Evolutionary conservation across 1,140 invertebrate species (phyloP).

Genomic region (Drosophila chauvacae): DNA sequence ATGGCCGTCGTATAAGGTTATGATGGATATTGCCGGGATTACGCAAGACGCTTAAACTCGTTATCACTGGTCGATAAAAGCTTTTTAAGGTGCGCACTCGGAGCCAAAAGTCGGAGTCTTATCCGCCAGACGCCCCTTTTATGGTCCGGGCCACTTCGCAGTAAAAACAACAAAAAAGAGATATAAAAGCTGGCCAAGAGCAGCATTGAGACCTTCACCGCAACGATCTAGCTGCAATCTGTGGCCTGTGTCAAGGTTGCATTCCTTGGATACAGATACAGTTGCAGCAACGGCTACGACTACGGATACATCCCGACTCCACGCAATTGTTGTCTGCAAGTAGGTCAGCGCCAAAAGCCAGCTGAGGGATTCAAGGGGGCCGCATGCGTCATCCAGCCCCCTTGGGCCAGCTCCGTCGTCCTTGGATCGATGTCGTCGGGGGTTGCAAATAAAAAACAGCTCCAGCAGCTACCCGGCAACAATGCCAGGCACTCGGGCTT

Average conservation of each 20-base stretch:
- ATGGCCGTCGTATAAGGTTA: constrained; percentile 25
- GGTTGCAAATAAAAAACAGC: constrained; percentile 55
- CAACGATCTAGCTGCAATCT: constrained; percentile 34
- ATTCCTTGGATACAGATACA: constrained; percentile 7
- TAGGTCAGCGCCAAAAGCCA: constrained; percentile 41
- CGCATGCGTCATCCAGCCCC: constrained; percentile 44
- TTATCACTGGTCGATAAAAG: constrained; percentile 69
- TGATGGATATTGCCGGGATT: constrained; percentile 49
- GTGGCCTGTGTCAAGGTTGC: constrained; percentile 38
- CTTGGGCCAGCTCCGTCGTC: constrained; percentile 55
- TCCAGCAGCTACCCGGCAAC: constrained; percentile 35
- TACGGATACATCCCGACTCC: constrained; percentile 23
- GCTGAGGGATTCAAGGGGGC: constrained; percentile 14
- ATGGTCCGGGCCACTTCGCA: constrained; percentile 40
- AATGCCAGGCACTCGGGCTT: constrained; percentile 28
- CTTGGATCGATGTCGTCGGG: constrained; percentile 58
- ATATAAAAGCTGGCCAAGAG: constrained; percentile 20
- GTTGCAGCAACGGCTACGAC: background rate
- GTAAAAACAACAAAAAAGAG: background rate
- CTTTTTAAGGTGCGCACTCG: constrained; percentile 40
- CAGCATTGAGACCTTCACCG: constrained; percentile 34
- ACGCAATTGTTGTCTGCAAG: constrained; percentile 44
- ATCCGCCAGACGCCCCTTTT: constrained; percentile 62
- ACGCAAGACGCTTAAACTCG: constrained; percentile 56
- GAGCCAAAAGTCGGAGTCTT: constrained; percentile 49